Conservation (phyloP, 2,113 vertebrate genomes). For the Microcebus tavaratra region DNA sequence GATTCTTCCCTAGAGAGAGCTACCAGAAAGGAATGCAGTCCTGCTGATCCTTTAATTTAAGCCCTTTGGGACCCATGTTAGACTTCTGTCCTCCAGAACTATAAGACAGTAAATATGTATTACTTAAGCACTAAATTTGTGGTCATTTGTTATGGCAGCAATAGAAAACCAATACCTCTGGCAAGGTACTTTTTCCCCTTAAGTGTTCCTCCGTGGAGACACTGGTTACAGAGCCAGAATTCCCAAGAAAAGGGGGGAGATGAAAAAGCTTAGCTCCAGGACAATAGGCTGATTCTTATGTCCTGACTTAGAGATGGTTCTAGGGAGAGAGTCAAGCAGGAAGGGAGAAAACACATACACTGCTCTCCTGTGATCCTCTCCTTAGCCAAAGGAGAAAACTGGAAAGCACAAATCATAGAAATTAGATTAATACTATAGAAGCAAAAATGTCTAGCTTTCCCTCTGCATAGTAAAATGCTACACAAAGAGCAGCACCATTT, state of each 20-base stretch:
- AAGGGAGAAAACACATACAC: background rate
- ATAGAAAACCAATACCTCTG: background rate
- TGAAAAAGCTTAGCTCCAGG: background rate
- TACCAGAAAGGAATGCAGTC: background rate
- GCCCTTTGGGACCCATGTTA: background rate
- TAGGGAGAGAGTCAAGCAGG: background rate
- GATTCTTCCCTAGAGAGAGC: background rate
- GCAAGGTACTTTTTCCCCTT: background rate
- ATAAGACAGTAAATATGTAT: background rate
- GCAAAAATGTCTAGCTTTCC: background rate
- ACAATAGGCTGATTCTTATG: background rate
- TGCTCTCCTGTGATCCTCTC: background rate
- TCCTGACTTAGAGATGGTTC: background rate
- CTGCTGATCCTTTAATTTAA: background rate
- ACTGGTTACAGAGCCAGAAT: background rate
- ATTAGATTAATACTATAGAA: background rate
- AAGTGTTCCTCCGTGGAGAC: background rate
- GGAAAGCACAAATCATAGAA: background rate
- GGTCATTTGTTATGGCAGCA: background rate
- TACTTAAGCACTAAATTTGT: background rate
- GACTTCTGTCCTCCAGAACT: background rate
- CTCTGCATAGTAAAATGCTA: background rate
- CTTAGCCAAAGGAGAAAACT: no score
- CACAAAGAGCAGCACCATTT: background rate
- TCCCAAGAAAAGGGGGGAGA: background rate